Evolutionary conservation across 2,888 invertebrate species (phyloP).

Genomic region (Sinodicranocentrus sp.): DNA sequence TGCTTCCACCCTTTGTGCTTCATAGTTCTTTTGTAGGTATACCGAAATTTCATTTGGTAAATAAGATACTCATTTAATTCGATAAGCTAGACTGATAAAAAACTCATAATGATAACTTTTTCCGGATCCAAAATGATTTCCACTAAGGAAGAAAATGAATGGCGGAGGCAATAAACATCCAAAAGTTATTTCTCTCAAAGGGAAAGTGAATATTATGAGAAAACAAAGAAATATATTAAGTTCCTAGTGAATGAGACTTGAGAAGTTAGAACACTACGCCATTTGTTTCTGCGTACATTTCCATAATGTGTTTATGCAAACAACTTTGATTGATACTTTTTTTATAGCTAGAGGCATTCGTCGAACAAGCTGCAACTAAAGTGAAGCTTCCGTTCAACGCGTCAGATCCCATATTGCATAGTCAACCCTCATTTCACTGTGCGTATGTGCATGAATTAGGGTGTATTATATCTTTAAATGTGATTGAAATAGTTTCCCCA

Average conservation of each 20-base stretch:
- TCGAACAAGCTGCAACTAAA: no score
- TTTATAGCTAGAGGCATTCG: slow-evolving; percentile 16
- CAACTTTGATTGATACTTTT: slow-evolving; percentile 18
- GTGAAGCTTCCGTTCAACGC: no score
- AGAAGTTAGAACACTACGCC: slow-evolving; percentile 29
- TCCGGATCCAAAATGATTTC: slow-evolving; percentile 46
- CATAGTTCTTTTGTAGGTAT: no score
- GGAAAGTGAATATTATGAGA: no score
- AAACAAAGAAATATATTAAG: no score
- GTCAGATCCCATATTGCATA: no score
- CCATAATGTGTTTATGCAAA: slow-evolving; percentile 22
- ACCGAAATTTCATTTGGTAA: slow-evolving; percentile 16
- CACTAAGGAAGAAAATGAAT: slow-evolving; percentile 21
- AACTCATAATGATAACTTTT: slow-evolving; percentile 33
- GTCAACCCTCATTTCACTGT: no score
- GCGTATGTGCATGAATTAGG: no score
- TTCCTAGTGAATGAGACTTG: not conserved
- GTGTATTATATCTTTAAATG: no score
- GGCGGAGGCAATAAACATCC: slow-evolving; percentile 28
- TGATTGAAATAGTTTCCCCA: no score
- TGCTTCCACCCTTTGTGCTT: no score
- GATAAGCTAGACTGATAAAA: slow-evolving; percentile 26
- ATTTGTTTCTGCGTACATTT: not conserved
- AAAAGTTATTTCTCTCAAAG: slow-evolving; percentile 19
- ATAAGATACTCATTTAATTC: slow-evolving; percentile 32